Evolutionary conservation across 1,140 invertebrate genomes (phyloP).

Genomic region (Drosophila azteca): DNA sequence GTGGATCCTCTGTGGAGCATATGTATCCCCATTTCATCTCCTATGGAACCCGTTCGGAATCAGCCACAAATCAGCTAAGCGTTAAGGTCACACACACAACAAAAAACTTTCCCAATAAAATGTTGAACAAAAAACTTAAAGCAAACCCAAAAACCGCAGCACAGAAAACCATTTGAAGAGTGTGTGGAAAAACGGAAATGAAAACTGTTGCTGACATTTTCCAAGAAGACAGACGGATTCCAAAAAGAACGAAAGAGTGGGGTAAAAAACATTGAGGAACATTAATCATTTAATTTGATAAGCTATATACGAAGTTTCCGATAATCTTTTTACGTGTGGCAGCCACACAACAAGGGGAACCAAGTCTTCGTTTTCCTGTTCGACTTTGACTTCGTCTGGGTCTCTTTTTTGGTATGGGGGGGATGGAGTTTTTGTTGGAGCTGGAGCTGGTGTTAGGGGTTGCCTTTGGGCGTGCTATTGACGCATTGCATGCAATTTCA

Average conservation of each 20-base stretch:
- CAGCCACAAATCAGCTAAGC: slow-evolving; percentile 59
- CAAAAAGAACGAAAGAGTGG: slow-evolving; percentile 2
- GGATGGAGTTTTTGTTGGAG: slow-evolving; percentile 26
- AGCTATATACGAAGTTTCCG: slow-evolving; percentile 71
- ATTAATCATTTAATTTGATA: slow-evolving; percentile 82
- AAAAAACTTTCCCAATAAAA: slow-evolving; percentile 77
- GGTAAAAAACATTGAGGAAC: slow-evolving; percentile 31
- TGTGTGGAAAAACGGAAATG: slow-evolving; percentile 15
- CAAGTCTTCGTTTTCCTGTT: background rate
- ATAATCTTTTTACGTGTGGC: slow-evolving; percentile 68
- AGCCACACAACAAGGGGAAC: slow-evolving; percentile 6
- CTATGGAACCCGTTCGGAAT: no score
- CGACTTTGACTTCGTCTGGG: slow-evolving; percentile 1
- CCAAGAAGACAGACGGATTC: slow-evolving; percentile 8
- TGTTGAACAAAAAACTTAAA: slow-evolving; percentile 60
- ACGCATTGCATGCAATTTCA: slow-evolving; percentile 73
- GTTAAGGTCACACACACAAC: slow-evolving; percentile 46
- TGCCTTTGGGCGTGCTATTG: slow-evolving; percentile 22
- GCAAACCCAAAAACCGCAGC: slow-evolving; percentile 31
- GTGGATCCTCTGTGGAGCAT: no score
- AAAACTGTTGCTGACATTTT: slow-evolving; percentile 76
- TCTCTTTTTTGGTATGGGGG: background rate
- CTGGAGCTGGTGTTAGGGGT: slow-evolving; percentile 9
- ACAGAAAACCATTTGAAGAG: slow-evolving; percentile 51
- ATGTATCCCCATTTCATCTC: no score